Conservation (phyloP, 2,888 invertebrate genomes). For the Taphrorychus bicolor region DNA sequence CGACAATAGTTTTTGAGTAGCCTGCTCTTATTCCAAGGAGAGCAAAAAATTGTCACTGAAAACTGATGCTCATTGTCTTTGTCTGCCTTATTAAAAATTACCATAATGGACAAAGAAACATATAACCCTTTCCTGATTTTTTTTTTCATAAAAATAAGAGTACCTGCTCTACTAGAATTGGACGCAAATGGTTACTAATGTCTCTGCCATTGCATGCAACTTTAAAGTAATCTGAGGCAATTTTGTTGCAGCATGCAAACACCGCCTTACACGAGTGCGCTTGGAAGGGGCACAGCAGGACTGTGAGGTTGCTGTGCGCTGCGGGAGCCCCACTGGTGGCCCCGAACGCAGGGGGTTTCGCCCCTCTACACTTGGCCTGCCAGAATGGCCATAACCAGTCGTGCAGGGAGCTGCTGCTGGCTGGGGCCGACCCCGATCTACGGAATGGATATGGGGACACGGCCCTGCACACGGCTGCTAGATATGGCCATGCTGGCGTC, state of each 20-base stretch:
- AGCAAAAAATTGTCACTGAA: too few relatives aligned
- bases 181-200: too few relatives aligned
- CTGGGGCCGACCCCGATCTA: constrained; percentile 85
- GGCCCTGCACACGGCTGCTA: constrained; percentile 90
- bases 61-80: too few relatives aligned
- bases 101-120: too few relatives aligned
- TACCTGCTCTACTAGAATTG: too few relatives aligned
- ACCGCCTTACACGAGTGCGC: constrained; percentile 93
- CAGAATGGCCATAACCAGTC: constrained; percentile 98
- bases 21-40: too few relatives aligned
- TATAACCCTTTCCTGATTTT: too few relatives aligned
- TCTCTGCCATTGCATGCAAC: too few relatives aligned
- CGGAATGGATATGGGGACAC: constrained; percentile 97
- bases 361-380: constrained; percentile 92
- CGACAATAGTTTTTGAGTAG: too few relatives aligned
- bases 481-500: constrained; percentile 96
- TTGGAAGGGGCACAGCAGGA: constrained; percentile 92
- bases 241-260: constrained; percentile 81
- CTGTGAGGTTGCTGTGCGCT: constrained; percentile 76
- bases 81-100: too few relatives aligned
- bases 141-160: too few relatives aligned
- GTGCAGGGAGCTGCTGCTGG: constrained; percentile 84
- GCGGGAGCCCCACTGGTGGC: constrained; percentile 69
- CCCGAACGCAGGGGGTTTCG: constrained; percentile 87
- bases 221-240: background rate